Conservation (phyloP, 1,140 invertebrate species). For the Drosophila nigrodunni region DNA sequence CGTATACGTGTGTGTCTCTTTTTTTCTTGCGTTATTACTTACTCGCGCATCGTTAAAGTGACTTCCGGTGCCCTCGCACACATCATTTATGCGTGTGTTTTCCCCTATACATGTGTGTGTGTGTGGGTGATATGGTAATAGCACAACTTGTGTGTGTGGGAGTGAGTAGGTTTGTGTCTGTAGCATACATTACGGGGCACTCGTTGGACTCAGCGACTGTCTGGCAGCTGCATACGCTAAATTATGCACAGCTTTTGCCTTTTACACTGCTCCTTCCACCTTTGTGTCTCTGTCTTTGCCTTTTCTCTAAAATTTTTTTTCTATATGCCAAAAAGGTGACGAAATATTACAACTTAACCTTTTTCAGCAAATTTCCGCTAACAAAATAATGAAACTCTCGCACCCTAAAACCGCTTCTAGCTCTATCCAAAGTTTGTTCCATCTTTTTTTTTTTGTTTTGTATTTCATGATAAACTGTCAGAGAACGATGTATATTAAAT, state of each 20-base stretch:
- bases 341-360: constrained; percentile 83
- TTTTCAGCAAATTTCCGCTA: constrained; percentile 73
- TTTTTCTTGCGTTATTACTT: constrained; percentile 74
- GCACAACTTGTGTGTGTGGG: constrained; percentile 31
- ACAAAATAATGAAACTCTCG: constrained; percentile 64
- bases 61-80: constrained; percentile 65
- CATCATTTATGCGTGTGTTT: constrained; percentile 29
- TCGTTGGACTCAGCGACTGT: constrained; percentile 40
- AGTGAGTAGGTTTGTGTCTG: constrained; percentile 13
- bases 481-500: constrained; percentile 34
- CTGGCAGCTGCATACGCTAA: constrained; percentile 63
- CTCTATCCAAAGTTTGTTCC: constrained; percentile 20
- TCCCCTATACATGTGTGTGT: constrained; percentile 17
- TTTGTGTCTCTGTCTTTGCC: not conserved
- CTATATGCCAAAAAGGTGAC: constrained; percentile 64
- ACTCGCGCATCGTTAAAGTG: constrained; percentile 83
- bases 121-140: constrained; percentile 66
- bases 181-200: constrained; percentile 67
- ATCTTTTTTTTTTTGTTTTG: constrained; percentile 18
- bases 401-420: not conserved
- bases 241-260: constrained; percentile 77
- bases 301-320: not conserved
- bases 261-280: constrained; percentile 34
- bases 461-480: constrained; percentile 7
- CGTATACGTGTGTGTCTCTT: constrained; percentile 2